A percentile compares a stretch with the other conserved stretches of the same genome.
Evolutionary conservation across 2,888 invertebrate genomes (phyloP).

Genomic region (Trimorus sp.): DNA sequence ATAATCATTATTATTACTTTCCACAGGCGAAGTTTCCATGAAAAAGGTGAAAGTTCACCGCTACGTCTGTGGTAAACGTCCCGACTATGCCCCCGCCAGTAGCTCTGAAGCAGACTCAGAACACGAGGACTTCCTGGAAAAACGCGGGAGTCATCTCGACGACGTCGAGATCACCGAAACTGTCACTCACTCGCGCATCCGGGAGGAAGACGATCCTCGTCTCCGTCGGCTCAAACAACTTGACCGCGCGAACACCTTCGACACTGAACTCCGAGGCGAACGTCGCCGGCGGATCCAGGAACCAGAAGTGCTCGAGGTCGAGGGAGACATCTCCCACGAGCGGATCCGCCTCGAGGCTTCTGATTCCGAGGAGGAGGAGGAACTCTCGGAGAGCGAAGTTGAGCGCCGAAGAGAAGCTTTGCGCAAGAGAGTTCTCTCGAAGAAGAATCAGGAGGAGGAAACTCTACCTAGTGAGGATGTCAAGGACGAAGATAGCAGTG

Average conservation of each 20-base stretch:
- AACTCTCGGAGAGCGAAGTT: constrained; percentile 92
- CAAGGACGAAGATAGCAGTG: constrained; percentile 81
- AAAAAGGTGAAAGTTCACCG: constrained; percentile 99
- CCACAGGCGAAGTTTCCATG: constrained; percentile 98
- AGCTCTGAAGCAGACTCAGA: constrained; percentile 95
- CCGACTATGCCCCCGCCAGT: constrained; percentile 95
- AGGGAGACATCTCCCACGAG: constrained; percentile 84
- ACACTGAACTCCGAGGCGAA: constrained; percentile 83
- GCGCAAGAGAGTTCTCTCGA: constrained; percentile 86
- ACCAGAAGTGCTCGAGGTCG: constrained; percentile 86
- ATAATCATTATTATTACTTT: too few relatives aligned
- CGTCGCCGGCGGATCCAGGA: constrained; percentile 73
- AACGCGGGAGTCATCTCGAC: constrained; percentile 78
- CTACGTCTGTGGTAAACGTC: constrained; percentile 98
- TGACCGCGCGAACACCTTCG: constrained; percentile 81
- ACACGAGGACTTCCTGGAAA: constrained; percentile 92
- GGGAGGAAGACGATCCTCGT: constrained; percentile 89
- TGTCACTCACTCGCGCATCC: constrained; percentile 40
- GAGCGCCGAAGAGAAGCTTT: constrained; percentile 89
- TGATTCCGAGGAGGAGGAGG: constrained; percentile 85
- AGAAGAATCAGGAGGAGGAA: constrained; percentile 87
- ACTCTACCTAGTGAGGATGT: constrained; percentile 88
- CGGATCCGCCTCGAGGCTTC: constrained; percentile 81
- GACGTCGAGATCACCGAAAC: constrained; percentile 81
- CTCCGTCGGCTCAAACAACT: constrained; percentile 82